Percentiles rank a stretch among this genome's conserved stretches.
These are phyloP conservation scores for Pipistrellus pygmaeus DNA, from an alignment of 2,797 vertebrate species.

Conservation along the genomic window DNA sequence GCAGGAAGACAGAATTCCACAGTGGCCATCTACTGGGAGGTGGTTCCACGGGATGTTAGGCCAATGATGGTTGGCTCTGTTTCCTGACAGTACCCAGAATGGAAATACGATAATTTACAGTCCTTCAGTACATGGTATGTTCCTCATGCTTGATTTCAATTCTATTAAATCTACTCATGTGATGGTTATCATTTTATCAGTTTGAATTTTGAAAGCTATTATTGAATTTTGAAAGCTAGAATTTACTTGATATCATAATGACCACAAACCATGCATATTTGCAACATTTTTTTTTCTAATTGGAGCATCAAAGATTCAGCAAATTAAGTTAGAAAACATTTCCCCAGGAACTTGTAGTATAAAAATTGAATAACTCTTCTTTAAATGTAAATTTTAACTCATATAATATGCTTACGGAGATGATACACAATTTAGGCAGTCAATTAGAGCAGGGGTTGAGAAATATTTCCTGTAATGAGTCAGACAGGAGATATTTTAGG, in stretches of 20 bases:
- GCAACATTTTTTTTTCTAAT: not conserved
- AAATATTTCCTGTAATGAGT: not conserved
- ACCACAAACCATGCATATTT: not conserved
- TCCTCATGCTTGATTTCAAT: not conserved
- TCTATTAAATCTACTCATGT: not conserved
- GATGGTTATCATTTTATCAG: not conserved
- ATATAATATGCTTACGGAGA: not conserved
- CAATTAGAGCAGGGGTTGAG: not conserved
- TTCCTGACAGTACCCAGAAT: not conserved
- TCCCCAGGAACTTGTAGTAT: not conserved
- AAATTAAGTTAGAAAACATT: conserved; percentile 23
- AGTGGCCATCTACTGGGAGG: not conserved
- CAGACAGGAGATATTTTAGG: not conserved
- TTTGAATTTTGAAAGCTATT: not conserved
- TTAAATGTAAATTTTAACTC: conserved; percentile 34
- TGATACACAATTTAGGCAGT: not conserved
- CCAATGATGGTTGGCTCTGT: not conserved
- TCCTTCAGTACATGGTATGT: not conserved
- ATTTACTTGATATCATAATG: not conserved
- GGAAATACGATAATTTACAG: not conserved
- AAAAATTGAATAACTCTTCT: not conserved
- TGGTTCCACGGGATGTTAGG: not conserved
- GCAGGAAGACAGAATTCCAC: not conserved
- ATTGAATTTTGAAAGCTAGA: not conserved
- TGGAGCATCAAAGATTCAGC: not conserved